Evolutionary conservation across 2,888 invertebrate species (phyloP).

Genomic region (Acrocyrtus sp.): DNA sequence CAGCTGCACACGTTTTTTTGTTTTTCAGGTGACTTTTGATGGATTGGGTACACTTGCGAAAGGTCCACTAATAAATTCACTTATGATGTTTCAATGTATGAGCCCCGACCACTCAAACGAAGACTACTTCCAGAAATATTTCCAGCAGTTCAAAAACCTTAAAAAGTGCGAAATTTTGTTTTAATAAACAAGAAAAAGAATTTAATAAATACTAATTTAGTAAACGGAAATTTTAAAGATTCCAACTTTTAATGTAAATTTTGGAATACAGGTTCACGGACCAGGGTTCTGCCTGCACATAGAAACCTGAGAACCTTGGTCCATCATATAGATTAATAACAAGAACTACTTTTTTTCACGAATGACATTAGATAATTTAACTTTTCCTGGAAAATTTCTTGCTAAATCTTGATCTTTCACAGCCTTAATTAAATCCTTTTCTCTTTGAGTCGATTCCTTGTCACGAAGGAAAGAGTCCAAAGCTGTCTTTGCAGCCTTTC

Average conservation of each 20-base stretch:
- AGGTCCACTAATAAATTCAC: neutral
- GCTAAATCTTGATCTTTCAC: slow-evolving; percentile 93
- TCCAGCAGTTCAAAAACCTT: neutral
- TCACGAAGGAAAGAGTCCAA: slow-evolving; percentile 89
- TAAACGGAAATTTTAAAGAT: too few relatives aligned
- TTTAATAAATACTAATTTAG: too few relatives aligned
- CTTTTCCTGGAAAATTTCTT: slow-evolving; percentile 96
- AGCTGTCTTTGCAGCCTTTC: slow-evolving; percentile 94
- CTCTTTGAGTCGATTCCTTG: slow-evolving; percentile 77
- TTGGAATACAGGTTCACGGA: too few relatives aligned
- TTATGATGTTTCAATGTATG: slow-evolving; percentile 11
- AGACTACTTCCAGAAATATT: neutral
- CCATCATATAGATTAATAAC: too few relatives aligned
- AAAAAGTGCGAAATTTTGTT: slow-evolving; percentile 11
- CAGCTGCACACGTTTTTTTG: neutral
- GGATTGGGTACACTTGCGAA: neutral
- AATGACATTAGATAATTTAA: slow-evolving; percentile 74
- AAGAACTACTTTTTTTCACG: slow-evolving; percentile 44
- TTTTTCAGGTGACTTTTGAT: neutral
- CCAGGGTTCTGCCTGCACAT: too few relatives aligned
- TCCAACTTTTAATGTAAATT: too few relatives aligned
- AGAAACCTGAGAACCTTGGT: too few relatives aligned
- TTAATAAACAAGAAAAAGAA: too few relatives aligned
- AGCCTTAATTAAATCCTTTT: slow-evolving; percentile 90
- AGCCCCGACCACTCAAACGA: slow-evolving; percentile 16